These are phyloP conservation scores for Drosophila nikananu DNA, from an alignment of 1,140 invertebrate species.

Conservation along the genomic window DNA sequence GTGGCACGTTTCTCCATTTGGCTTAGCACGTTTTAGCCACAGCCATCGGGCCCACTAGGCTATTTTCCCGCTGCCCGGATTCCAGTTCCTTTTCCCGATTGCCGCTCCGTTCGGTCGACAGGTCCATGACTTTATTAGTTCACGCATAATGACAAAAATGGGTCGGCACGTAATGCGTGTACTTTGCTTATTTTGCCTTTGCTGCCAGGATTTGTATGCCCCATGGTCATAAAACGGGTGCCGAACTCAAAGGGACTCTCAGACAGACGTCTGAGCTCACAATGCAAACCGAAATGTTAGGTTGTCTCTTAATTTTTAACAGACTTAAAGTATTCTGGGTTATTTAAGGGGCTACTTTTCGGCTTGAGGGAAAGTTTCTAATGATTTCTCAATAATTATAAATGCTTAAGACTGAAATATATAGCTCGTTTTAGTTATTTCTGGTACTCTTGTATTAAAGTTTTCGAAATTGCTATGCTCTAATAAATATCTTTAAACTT, in stretches of 20 bases:
- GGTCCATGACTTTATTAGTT: constrained; percentile 76
- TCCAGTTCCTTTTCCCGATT: not conserved
- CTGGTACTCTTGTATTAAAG: not conserved
- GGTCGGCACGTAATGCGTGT: constrained; percentile 78
- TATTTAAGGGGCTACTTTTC: not conserved
- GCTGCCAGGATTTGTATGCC: constrained; percentile 72
- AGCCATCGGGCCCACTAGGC: constrained; percentile 42
- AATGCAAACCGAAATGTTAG: not conserved
- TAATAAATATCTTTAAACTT: no score
- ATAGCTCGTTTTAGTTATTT: no score
- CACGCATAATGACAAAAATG: constrained; percentile 80
- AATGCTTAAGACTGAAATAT: no score
- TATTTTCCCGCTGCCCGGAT: not conserved
- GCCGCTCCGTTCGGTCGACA: constrained; percentile 32
- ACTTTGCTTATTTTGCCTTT: constrained; percentile 71
- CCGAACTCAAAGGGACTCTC: constrained; percentile 14
- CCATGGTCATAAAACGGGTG: constrained; percentile 63
- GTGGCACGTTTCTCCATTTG: constrained; percentile 57
- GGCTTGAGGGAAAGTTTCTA: not conserved
- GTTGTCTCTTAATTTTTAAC: not conserved
- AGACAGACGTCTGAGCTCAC: not conserved
- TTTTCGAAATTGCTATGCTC: no score
- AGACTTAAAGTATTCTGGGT: not conserved
- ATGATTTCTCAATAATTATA: not conserved
- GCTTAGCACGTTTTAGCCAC: constrained; percentile 71